Conservation (phyloP, 2,888 invertebrate species). For the Drosophila mettleri region DNA sequence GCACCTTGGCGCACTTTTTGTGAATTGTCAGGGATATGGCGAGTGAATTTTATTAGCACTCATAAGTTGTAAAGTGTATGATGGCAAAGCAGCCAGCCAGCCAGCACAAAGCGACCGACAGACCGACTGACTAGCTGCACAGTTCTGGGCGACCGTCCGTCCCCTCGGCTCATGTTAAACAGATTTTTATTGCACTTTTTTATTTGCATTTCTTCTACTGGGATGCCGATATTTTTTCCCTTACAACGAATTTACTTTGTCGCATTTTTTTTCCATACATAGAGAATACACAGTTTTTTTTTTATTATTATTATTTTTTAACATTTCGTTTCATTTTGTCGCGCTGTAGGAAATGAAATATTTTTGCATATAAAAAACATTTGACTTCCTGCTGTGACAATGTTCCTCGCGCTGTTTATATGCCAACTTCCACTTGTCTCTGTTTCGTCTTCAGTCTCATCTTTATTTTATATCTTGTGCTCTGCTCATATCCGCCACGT, state of each 20-base stretch:
- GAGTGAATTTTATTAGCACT: conserved; percentile 77
- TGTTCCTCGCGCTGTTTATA: conserved; percentile 75
- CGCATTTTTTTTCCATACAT: conserved; percentile 21
- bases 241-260: conserved; percentile 65
- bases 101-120: conserved; percentile 34
- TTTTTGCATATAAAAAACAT: conserved; percentile 80
- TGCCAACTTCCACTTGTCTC: conserved; percentile 42
- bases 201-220: conserved; percentile 58
- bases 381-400: conserved; percentile 79
- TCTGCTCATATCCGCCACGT: conserved; percentile 75
- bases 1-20: conserved; percentile 69
- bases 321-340: conserved; percentile 64
- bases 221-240: conserved; percentile 35
- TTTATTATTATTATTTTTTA: conserved; percentile 68
- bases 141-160: conserved; percentile 47
- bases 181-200: conserved; percentile 80
- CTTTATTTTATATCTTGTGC: conserved; percentile 56
- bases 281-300: conserved; percentile 32
- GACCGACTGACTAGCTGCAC: conserved; percentile 40
- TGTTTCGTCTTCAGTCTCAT: conserved; percentile 16
- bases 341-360: conserved; percentile 78
- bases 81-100: conserved; percentile 45
- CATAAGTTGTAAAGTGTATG: conserved; percentile 77
- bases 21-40: conserved; percentile 64
- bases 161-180: conserved; percentile 71